These are phyloP conservation scores for Athrips mouffetella DNA, from an alignment of 2,888 invertebrate genomes.

Conservation along the genomic window DNA sequence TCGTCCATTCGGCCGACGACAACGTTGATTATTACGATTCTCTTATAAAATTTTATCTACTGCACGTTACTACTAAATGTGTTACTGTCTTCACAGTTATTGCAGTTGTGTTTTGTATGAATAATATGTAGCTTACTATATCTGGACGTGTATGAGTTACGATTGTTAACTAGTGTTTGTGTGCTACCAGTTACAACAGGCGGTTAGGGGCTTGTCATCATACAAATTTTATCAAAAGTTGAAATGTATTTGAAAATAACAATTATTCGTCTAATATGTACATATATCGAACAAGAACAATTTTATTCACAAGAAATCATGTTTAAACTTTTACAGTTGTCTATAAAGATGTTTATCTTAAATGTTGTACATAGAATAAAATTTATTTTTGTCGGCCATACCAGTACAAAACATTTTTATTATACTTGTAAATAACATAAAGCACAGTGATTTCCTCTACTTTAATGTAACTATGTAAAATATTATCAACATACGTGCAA, in stretches of 20 bases:
- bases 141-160: constrained; percentile 27
- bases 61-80: constrained; percentile 39
- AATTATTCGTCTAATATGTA: constrained; percentile 42
- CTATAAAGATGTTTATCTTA: constrained; percentile 53
- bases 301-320: constrained; percentile 34
- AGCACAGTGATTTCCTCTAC: constrained; percentile 67
- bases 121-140: constrained; percentile 36
- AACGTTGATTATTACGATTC: constrained; percentile 45
- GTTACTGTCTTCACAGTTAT: constrained; percentile 33
- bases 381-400: constrained; percentile 64
- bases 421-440: constrained; percentile 66
- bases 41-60: constrained; percentile 34
- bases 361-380: constrained; percentile 58
- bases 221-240: constrained; percentile 61
- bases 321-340: constrained; percentile 51
- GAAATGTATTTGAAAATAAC: constrained; percentile 48
- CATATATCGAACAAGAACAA: constrained; percentile 32
- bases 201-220: constrained; percentile 40
- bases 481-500: constrained; percentile 70
- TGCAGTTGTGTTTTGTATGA: constrained; percentile 38
- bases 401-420: constrained; percentile 63
- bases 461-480: constrained; percentile 44
- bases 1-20: constrained; percentile 32
- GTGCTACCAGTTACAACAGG: constrained; percentile 23
- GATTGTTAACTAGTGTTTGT: constrained; percentile 30